Conservation (phyloP, 2,797 vertebrate species). For the Enteromius viviparus region DNA sequence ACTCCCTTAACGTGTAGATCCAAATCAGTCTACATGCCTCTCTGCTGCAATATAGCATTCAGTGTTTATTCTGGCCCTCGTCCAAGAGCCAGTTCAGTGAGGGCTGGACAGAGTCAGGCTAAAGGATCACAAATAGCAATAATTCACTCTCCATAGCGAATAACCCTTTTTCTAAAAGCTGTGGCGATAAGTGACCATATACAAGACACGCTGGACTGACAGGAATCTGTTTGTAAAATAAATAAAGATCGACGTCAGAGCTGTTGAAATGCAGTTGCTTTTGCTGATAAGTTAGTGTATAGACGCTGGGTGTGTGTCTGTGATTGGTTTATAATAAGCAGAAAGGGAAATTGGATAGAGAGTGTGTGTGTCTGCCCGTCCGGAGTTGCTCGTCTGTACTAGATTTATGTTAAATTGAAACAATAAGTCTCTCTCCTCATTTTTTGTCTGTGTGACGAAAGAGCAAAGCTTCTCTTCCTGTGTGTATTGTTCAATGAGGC, state of each 20-base stretch:
- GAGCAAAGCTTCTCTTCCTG: conserved; percentile 47
- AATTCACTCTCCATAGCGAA: neutral
- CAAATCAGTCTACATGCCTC: conserved; percentile 45
- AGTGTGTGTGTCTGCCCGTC: neutral
- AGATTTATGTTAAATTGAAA: conserved; percentile 24
- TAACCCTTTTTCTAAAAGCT: conserved; percentile 10
- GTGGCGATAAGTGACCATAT: conserved; percentile 30
- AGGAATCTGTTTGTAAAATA: conserved; percentile 39
- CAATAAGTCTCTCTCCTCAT: conserved; percentile 19
- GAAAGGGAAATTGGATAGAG: neutral
- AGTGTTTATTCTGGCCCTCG: conserved; percentile 30
- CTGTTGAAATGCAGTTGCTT: conserved; percentile 31
- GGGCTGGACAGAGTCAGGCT: conserved; percentile 23
- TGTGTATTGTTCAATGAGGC: conserved; percentile 47
- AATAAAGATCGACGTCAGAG: conserved; percentile 19
- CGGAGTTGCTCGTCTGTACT: conserved; percentile 4
- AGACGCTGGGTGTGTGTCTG: neutral
- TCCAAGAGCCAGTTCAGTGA: conserved; percentile 19
- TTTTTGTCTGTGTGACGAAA: conserved; percentile 26
- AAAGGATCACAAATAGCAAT: conserved; percentile 14
- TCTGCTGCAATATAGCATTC: conserved; percentile 32
- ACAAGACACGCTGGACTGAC: conserved; percentile 19
- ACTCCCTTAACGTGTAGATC: conserved; percentile 47
- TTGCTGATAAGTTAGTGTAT: neutral
- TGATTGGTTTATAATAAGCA: neutral